These are phyloP conservation scores for Epirrhoe tristata DNA, from an alignment of 2,888 invertebrate genomes.

Conservation along the genomic window DNA sequence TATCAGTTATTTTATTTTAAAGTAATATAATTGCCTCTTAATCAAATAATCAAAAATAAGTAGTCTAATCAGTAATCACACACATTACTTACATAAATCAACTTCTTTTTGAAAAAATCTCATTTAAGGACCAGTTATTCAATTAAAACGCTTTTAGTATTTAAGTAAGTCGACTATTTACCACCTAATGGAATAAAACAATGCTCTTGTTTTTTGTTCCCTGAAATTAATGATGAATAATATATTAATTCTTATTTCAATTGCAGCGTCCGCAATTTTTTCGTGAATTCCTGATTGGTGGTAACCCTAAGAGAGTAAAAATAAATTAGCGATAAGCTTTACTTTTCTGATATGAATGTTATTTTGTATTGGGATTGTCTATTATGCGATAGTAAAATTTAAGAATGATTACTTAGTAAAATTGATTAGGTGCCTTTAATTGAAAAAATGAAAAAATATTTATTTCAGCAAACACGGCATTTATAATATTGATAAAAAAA, in stretches of 20 bases:
- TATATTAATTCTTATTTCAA: slow-evolving; percentile 29
- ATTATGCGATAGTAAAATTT: too few species aligned
- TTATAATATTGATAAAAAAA: too few species aligned
- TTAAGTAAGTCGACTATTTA: slow-evolving; percentile 24
- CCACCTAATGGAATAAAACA: slow-evolving; percentile 30
- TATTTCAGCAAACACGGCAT: too few species aligned
- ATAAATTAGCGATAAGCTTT: background rate
- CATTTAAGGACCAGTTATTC: background rate
- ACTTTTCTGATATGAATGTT: background rate
- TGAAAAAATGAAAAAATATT: too few species aligned
- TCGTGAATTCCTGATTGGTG: slow-evolving; percentile 25
- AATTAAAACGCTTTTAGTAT: background rate
- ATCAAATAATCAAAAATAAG: too few species aligned
- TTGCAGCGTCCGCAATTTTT: slow-evolving; percentile 23
- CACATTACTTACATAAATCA: background rate
- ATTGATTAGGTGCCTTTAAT: too few species aligned
- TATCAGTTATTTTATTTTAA: too few species aligned
- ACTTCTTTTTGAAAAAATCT: background rate
- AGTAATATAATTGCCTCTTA: too few species aligned
- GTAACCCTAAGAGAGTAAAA: slow-evolving; percentile 30
- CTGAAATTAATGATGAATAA: slow-evolving; percentile 30
- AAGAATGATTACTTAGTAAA: too few species aligned
- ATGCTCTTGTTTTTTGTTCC: slow-evolving; percentile 23
- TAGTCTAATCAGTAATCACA: too few species aligned
- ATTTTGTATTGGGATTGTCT: too few species aligned